A percentile compares a stretch with the other conserved stretches of the same genome.
These are phyloP conservation scores for Aphodius granarius DNA, from an alignment of 2,888 invertebrate genomes.

Conservation along the genomic window DNA sequence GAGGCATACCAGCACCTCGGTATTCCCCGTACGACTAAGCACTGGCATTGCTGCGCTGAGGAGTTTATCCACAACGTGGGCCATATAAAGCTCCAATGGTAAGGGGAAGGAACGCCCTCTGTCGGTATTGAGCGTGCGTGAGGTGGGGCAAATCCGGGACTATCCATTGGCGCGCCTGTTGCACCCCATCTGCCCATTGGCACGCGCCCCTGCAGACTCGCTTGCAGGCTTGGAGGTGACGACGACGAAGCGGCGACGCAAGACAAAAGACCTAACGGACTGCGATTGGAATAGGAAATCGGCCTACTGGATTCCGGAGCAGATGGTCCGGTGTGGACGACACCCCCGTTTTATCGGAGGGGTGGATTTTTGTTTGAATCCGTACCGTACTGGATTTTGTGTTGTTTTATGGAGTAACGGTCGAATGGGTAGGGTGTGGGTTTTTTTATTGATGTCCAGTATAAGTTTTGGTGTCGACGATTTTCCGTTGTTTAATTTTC, in stretches of 20 bases:
- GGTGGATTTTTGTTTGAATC: constrained; percentile 19
- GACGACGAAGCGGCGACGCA: constrained; percentile 15
- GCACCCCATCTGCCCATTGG: constrained; percentile 40
- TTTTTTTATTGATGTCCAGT: constrained; percentile 12
- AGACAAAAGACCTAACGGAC: constrained; percentile 7
- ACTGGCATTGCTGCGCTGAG: constrained; percentile 24
- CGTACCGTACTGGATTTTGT: constrained; percentile 18
- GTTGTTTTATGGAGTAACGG: constrained; percentile 15
- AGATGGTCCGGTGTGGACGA: constrained; percentile 25
- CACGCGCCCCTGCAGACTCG: constrained; percentile 41
- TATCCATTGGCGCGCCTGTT: constrained; percentile 39
- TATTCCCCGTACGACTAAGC: constrained; percentile 6
- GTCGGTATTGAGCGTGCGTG: constrained; percentile 43
- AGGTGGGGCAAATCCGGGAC: constrained; percentile 41
- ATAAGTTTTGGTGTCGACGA: constrained; percentile 9
- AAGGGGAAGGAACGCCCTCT: constrained; percentile 44
- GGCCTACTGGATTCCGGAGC: constrained; percentile 26
- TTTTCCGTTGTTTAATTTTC: constrained; percentile 25
- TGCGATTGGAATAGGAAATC: constrained; percentile 7
- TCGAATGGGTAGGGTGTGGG: constrained; percentile 12
- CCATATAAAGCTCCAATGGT: constrained; percentile 41
- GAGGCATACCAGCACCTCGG: constrained; percentile 50
- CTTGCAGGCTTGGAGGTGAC: constrained; percentile 28
- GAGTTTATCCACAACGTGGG: constrained; percentile 8
- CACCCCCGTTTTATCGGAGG: not conserved